Evolutionary conservation across 1,140 invertebrate genomes (phyloP).

Genomic region (Alviniconcha marisindica): DNA sequence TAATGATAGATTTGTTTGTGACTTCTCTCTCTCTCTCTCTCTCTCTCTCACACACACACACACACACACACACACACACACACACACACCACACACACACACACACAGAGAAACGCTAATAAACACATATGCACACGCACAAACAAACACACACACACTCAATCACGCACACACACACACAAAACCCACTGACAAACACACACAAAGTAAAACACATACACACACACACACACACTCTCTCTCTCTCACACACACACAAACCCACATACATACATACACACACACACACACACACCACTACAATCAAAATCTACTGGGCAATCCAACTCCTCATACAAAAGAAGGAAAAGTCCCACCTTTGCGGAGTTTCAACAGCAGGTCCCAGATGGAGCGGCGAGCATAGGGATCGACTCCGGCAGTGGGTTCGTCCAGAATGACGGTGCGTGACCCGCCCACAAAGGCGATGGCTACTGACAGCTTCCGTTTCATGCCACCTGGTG

Average conservation of each 20-base stretch:
- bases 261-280: no score
- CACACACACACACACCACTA: no score
- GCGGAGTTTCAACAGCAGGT: conserved; percentile 79
- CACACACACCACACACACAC: background rate
- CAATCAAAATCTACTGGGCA: background rate
- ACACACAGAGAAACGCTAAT: no score
- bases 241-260: no score
- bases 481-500: conserved; percentile 80
- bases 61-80: background rate
- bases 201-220: no score
- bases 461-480: conserved; percentile 81
- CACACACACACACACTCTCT: no score
- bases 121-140: no score
- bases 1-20: no score
- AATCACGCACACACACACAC: no score
- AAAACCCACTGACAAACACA: background rate
- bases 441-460: conserved; percentile 78
- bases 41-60: background rate
- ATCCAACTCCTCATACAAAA: background rate
- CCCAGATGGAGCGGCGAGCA: conserved; percentile 79
- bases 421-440: conserved; percentile 80
- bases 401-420: conserved; percentile 81
- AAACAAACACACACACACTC: background rate
- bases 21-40: no score
- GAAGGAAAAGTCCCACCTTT: conserved; percentile 69